Evolutionary conservation across 1,140 invertebrate genomes (phyloP).

Genomic region (Pantala flavescens): DNA sequence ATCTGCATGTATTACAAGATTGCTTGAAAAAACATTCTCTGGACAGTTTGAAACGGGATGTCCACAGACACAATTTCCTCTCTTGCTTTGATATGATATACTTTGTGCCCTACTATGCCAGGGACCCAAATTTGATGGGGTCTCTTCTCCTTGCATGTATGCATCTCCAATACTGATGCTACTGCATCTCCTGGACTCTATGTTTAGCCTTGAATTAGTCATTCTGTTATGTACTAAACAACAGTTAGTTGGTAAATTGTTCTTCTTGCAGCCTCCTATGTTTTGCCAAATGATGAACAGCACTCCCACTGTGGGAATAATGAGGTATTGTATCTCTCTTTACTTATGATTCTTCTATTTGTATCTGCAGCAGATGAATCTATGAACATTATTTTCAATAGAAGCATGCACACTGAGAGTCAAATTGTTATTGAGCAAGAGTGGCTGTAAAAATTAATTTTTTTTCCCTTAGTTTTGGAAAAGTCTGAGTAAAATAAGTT

Average conservation of each 20-base stretch:
- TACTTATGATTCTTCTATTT: no score
- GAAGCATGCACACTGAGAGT: no score
- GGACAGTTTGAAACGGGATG: conserved; percentile 4
- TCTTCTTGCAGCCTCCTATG: conserved; percentile 44
- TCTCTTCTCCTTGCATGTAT: not conserved
- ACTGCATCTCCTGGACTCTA: not conserved
- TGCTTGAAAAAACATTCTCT: conserved; percentile 41
- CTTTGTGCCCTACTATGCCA: not conserved
- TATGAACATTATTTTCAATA: no score
- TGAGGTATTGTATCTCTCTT: no score
- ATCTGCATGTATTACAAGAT: conserved; percentile 54
- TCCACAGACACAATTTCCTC: not conserved
- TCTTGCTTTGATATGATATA: not conserved
- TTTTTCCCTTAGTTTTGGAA: no score
- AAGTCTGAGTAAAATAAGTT: no score
- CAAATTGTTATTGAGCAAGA: no score
- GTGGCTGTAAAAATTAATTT: no score
- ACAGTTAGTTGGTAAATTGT: not conserved
- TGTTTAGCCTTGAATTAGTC: not conserved
- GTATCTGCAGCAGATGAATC: no score
- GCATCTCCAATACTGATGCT: not conserved
- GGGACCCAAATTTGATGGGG: not conserved
- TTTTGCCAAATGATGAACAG: conserved; percentile 62
- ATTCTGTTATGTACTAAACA: not conserved
- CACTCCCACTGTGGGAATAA: conserved; percentile 45